Base-by-base conservation (phyloP, 2,797 vertebrate genomes). In the Chelon auratus region DNA sequence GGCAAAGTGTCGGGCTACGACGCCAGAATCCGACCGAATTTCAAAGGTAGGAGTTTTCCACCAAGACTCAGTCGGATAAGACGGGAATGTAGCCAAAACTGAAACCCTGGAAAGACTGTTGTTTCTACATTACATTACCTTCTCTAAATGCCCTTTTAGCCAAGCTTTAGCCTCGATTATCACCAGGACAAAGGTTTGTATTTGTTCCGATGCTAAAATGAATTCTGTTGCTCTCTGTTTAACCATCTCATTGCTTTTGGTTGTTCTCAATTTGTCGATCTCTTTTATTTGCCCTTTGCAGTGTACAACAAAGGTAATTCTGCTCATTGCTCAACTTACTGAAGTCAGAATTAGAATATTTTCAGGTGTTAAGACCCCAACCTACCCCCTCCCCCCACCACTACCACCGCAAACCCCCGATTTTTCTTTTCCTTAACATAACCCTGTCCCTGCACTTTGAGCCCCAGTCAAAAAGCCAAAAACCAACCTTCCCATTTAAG, bases 21-120 rank as follows among this genome's bases (percentile, higher is more conserved):
- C 58, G 98, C 98, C 91, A 96, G 98, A 92, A 99, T 99, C 93
- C 95, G 98, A 85, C 98, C 98, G 43, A 99, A 99, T 90, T 99
- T 99, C 79, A 99, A 99, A 99, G 97, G 98, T 99, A 97, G 89
- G 94, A 77, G 59, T 26, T 26, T 68, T 78, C 85, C 91, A 86
- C 83, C 87, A 74, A 87, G 88, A 87, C 89, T 87, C 84, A 83
- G 82, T 80, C 48, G 88, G 91, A 93, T 90, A 85, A 90, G 62
- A 83, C 82, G 6, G 92, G 90, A 95, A 93, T 93, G 93, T 93
- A 91, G 91, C 92, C 92, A 91, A 87, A 86, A 33, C 1, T 42
- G 6, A 63, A 68, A 24, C 43, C 69, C 75, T 39, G 56, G 82
- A 62, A 73, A 75, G 20, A 43, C 15, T 79, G 50, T 45, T 65